Base-by-base conservation (phyloP, 2,797 vertebrate genomes). In the Oreonectes daqikongensis region DNA sequence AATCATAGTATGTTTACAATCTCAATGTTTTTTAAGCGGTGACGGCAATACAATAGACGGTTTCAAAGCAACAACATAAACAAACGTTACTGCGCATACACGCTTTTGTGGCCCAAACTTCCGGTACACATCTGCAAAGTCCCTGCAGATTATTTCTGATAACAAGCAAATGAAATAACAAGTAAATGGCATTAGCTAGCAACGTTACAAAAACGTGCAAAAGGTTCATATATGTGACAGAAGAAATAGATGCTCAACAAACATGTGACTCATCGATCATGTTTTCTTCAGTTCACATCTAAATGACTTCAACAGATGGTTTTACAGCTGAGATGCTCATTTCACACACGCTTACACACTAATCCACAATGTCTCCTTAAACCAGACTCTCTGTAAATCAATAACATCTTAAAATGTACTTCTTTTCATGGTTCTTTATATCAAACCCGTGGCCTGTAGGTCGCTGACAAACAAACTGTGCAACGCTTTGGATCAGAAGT, bases 231-330 rank as follows among this genome's bases (percentile, higher is more conserved):
- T 32, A 18, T 60, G 28, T 20, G 22, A 42, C n/a, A 1, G 44
- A 72, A 50, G 20, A 1, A 24, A 22, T 28, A 11, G 35, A 53
- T n/a, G 35, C 9, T 42, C n/a, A 57, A 22, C 64, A 59, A 67
- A 59, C n/a, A 32, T 44, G 11, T 14, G 30, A 50, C 9, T 63
- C 44, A 26, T 12, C 24, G 44, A 48, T 46, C 38, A n/a, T 46
- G 18, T 46, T 26, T 38, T 38, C 35, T 55, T 74, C 42, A 50
- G 17, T n/a, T 53, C 5, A 55, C 35, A 22, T 75, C 7, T 55
- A 32, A 75, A 69, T 68, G 6, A 76, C 65, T 76, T 69, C 15
- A 69, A 69, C 74, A 40, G 53, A 50, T 59, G 64, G 64, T 59
- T 59, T 32, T 22, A 48, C 38, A 59, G 52, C 26, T 75, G 50